Conservation (phyloP, 2,888 invertebrate species). For the Eretmocerus hayati region DNA sequence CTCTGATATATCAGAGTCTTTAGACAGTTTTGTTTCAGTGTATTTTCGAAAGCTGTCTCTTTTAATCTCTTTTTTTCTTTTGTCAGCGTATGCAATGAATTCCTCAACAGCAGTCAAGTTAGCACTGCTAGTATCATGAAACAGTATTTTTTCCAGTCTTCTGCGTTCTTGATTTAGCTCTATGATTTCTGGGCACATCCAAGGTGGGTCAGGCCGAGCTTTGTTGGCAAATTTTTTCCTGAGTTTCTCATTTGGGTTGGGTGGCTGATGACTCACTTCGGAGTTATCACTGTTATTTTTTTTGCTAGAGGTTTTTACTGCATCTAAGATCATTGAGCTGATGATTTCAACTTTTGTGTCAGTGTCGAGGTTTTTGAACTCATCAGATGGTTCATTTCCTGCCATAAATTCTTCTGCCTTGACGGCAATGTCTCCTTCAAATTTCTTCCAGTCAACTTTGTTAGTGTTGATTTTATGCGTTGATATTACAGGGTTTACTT, state of each 20-base stretch:
- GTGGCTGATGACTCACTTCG: too few relatives aligned
- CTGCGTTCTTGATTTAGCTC: background rate
- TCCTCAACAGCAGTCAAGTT: background rate
- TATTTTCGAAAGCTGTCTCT: background rate
- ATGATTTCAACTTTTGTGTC: background rate
- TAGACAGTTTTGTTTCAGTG: background rate
- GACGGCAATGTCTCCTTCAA: too few relatives aligned
- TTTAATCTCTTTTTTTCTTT: background rate
- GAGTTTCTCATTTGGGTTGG: too few relatives aligned
- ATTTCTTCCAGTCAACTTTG: background rate
- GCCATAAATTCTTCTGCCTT: background rate
- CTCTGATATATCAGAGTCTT: background rate
- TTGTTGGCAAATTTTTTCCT: background rate
- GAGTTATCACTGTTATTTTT: too few relatives aligned
- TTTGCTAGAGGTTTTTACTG: too few relatives aligned
- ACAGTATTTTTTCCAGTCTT: background rate
- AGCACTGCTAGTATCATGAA: background rate
- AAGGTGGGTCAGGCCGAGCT: background rate
- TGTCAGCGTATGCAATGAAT: background rate
- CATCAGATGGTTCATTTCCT: background rate
- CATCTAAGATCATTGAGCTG: background rate
- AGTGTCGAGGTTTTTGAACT: background rate
- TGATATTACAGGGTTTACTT: background rate
- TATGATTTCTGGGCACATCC: background rate
- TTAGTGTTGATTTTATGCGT: background rate